Conservation (phyloP, 2,888 invertebrate species). For the Tanypteryx hageni region DNA sequence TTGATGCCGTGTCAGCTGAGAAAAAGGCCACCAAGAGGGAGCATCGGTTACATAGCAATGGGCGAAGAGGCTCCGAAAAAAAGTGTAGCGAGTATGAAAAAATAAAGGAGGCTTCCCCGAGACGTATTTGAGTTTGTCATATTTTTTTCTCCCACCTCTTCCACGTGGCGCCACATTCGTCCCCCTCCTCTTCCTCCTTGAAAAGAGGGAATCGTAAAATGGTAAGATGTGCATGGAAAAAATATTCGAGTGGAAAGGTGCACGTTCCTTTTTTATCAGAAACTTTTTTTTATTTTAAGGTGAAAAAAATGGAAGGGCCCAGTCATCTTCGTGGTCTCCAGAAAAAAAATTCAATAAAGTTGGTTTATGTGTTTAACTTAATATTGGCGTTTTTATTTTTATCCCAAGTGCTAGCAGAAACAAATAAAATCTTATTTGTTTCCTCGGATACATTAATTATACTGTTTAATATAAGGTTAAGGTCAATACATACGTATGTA, state of each 20-base stretch:
- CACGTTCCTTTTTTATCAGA: conserved; percentile 4
- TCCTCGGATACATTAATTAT: no score
- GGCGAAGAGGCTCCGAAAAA: conserved; percentile 8
- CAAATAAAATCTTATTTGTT: no score
- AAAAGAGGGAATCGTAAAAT: conserved; percentile 4
- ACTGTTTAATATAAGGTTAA: no score
- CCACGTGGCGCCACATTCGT: neutral
- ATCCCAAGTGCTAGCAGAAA: no score
- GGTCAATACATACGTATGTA: no score
- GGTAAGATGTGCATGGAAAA: conserved; percentile 7
- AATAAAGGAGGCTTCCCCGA: neutral
- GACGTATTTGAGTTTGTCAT: conserved; percentile 29
- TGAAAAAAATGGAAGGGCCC: neutral
- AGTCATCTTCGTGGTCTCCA: neutral
- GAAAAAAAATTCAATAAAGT: neutral
- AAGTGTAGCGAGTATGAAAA: neutral
- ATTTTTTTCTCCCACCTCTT: neutral
- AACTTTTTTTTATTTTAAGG: neutral
- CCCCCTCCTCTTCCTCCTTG: neutral
- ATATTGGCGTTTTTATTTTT: neutral
- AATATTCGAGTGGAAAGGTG: conserved; percentile 23
- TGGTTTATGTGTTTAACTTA: neutral
- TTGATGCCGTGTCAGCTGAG: conserved; percentile 11
- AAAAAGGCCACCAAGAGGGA: neutral
- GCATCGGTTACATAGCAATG: conserved; percentile 32